phyloP scores from a whole-genome alignment of 2,888 invertebrate genomes.

The Eupithecia dodoneata region DNA sequence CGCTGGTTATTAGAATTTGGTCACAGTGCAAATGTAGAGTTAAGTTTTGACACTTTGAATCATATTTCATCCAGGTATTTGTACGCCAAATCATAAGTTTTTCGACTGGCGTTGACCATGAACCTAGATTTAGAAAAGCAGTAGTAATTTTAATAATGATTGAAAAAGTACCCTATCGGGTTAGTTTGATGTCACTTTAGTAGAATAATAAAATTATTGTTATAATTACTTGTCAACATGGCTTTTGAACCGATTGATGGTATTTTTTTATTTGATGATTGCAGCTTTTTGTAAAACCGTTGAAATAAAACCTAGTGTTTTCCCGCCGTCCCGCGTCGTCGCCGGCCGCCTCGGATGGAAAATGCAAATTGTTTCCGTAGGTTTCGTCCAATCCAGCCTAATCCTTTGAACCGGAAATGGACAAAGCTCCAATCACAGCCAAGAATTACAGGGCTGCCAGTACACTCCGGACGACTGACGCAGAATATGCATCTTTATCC shows the following conservation, averaged over 20 bases:
- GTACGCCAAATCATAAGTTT: conserved; percentile 68
- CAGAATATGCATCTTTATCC: too few relatives aligned
- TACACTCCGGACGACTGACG: too few relatives aligned
- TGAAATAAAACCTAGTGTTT: not conserved
- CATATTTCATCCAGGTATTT: conserved; percentile 62
- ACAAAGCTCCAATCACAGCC: not conserved
- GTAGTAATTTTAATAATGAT: not conserved
- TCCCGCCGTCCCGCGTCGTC: not conserved
- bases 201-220: not conserved
- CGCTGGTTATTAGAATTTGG: conserved; percentile 62
- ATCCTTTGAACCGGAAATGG: not conserved
- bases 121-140: conserved; percentile 47
- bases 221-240: conserved; percentile 3
- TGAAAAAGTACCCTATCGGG: not conserved
- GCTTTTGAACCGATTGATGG: not conserved
- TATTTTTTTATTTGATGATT: not conserved
- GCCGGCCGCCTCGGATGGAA: not conserved
- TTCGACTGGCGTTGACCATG: conserved; percentile 57
- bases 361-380: not conserved
- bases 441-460: not conserved
- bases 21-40: conserved; percentile 61
- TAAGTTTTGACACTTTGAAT: conserved; percentile 46
- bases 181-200: not conserved
- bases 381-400: not conserved
- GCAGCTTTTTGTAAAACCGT: not conserved